A percentile compares a stretch with the other conserved stretches of the same genome.
Conservation (phyloP, 2,888 invertebrate species). For the Parnassius smintheus region DNA sequence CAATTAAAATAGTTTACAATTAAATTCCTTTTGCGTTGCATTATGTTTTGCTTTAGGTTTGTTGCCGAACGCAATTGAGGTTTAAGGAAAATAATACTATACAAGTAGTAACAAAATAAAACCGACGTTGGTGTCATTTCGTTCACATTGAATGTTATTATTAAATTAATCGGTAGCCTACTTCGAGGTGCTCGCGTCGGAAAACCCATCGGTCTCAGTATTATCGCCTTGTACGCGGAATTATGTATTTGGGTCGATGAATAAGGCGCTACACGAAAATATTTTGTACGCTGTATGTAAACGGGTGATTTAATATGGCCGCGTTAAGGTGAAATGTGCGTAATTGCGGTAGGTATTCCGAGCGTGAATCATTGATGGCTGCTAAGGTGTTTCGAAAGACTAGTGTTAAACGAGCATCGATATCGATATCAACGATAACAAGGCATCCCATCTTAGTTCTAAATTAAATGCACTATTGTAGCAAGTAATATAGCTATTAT, state of each 20-base stretch:
- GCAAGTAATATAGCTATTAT: no score
- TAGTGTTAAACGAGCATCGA: no score
- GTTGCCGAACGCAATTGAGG: no score
- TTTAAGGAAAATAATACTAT: no score
- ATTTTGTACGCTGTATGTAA: conserved; percentile 17
- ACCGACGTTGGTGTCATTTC: neutral
- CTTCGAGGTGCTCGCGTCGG: conserved; percentile 8
- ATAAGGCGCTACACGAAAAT: conserved; percentile 21
- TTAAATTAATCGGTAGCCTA: conserved; percentile 20
- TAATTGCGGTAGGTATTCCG: conserved; percentile 21
- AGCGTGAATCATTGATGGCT: conserved; percentile 28
- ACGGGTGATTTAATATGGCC: conserved; percentile 17
- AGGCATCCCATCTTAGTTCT: no score
- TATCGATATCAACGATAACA: no score
- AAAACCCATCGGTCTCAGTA: neutral
- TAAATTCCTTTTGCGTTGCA: no score
- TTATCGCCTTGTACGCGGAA: conserved; percentile 25
- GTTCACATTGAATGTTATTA: neutral
- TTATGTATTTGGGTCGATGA: conserved; percentile 26
- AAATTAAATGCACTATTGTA: no score
- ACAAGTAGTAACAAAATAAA: neutral
- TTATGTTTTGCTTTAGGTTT: no score
- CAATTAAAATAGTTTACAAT: no score
- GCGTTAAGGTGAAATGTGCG: conserved; percentile 31
- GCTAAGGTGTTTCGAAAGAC: neutral